phyloP scores from a whole-genome alignment of 2,888 invertebrate genomes.

The Nipponacmea schrenckii region DNA sequence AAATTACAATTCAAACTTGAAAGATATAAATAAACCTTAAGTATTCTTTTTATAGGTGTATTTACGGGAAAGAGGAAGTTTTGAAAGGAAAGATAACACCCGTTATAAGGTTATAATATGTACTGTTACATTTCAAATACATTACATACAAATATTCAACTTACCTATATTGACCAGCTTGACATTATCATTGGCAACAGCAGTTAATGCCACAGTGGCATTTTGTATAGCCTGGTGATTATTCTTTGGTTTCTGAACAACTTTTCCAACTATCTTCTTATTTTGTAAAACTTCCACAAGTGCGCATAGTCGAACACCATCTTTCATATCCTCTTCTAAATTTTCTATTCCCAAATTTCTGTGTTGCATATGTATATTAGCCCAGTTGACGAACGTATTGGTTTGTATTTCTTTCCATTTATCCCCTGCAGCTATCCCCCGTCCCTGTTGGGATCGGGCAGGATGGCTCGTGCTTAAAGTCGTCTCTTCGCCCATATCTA shows the following conservation, averaged over 20 bases:
- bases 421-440: constrained; percentile 95
- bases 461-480: constrained; percentile 36
- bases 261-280: constrained; percentile 67
- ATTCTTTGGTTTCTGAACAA: constrained; percentile 84
- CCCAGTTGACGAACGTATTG: constrained; percentile 93
- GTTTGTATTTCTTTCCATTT: constrained; percentile 82
- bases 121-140: no score
- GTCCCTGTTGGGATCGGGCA: constrained; percentile 91
- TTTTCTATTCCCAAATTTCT: constrained; percentile 77
- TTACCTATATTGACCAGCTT: constrained; percentile 97
- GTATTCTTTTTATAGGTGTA: no score
- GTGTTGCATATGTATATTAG: constrained; percentile 79
- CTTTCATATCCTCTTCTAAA: constrained; percentile 87
- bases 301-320: constrained; percentile 90
- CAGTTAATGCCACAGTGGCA: constrained; percentile 91
- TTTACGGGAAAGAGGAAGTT: no score
- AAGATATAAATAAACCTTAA: no score
- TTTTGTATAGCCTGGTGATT: constrained; percentile 97
- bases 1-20: no score
- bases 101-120: no score
- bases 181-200: constrained; percentile 94
- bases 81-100: no score
- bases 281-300: constrained; percentile 91
- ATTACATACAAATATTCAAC: constrained; percentile 23
- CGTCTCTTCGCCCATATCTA: constrained; percentile 8